Evolutionary conservation across 2,888 invertebrate genomes (phyloP).

Genomic region (Odontomyia ornata): DNA sequence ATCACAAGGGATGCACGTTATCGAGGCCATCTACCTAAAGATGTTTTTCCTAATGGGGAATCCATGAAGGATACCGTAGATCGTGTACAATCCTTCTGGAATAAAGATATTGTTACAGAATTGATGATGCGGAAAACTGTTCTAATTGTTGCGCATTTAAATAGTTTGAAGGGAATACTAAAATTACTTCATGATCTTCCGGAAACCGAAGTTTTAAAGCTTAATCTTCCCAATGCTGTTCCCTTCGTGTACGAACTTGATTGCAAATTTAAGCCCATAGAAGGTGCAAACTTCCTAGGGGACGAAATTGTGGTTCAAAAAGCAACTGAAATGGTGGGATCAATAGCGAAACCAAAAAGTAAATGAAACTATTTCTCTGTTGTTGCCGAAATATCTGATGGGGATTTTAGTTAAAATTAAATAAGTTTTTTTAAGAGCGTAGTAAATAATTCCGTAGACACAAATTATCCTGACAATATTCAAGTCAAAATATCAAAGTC

Average conservation of each 20-base stretch:
- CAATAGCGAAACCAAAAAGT: not conserved
- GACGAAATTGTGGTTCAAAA: slow-evolving; percentile 78
- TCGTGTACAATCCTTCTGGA: slow-evolving; percentile 84
- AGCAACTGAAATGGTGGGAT: slow-evolving; percentile 74
- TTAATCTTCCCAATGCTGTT: slow-evolving; percentile 78
- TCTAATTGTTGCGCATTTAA: slow-evolving; percentile 83
- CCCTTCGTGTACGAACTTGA: slow-evolving; percentile 79
- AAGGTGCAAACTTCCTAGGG: slow-evolving; percentile 76
- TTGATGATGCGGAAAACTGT: slow-evolving; percentile 56
- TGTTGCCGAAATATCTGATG: too few relatives aligned
- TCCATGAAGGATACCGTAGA: slow-evolving; percentile 80
- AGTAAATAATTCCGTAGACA: too few relatives aligned
- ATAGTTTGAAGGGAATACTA: slow-evolving; percentile 81
- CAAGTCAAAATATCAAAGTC: too few relatives aligned
- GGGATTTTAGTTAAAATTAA: too few relatives aligned
- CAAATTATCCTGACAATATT: too few relatives aligned
- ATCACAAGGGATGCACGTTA: slow-evolving; percentile 79
- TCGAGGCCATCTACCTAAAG: slow-evolving; percentile 69
- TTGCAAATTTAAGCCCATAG: slow-evolving; percentile 73
- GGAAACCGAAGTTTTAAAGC: slow-evolving; percentile 74
- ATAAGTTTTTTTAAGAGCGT: too few relatives aligned
- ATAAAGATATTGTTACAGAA: slow-evolving; percentile 74
- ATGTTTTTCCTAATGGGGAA: slow-evolving; percentile 81
- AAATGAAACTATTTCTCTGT: too few relatives aligned
- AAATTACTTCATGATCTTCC: slow-evolving; percentile 80